Evolutionary conservation across 2,797 vertebrate genomes (phyloP).

Genomic region (Urocyon cinereoargenteus): DNA sequence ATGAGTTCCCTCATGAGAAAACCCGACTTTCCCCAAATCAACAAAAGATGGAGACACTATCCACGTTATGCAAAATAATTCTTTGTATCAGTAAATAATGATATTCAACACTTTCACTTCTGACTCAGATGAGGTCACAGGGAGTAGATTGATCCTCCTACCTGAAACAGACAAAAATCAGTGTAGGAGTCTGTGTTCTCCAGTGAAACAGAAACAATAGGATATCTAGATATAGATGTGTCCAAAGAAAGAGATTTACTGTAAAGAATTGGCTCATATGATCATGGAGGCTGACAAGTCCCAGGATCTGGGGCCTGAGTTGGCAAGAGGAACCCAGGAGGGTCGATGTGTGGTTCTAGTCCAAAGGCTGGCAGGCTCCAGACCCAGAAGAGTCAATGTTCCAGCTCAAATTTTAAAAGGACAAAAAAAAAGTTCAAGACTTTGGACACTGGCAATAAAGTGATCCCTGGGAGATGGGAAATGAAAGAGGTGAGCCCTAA

Average conservation of each 20-base stretch:
- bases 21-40: not conserved
- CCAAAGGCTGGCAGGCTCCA: not conserved
- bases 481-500: not conserved
- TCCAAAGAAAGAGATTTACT: not conserved
- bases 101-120: not conserved
- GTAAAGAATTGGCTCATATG: rapidly evolving
- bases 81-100: not conserved
- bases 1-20: not conserved
- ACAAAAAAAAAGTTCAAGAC: not conserved
- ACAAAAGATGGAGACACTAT: rapidly evolving
- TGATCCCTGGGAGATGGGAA: rapidly evolving
- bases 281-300: rapidly evolving
- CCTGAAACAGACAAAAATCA: not conserved
- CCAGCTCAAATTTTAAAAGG: not conserved
- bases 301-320: too few species aligned
- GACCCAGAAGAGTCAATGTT: not conserved
- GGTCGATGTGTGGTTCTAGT: rapidly evolving
- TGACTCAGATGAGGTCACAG: not conserved
- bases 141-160: not conserved
- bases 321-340: not conserved
- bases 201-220: not conserved
- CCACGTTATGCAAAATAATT: too few species aligned
- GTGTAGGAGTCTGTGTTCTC: not conserved
- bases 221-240: rapidly evolving
- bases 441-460: not conserved